phyloP scores from a whole-genome alignment of 1,140 invertebrate species.

The Trachymyrmex septentrionalis region DNA sequence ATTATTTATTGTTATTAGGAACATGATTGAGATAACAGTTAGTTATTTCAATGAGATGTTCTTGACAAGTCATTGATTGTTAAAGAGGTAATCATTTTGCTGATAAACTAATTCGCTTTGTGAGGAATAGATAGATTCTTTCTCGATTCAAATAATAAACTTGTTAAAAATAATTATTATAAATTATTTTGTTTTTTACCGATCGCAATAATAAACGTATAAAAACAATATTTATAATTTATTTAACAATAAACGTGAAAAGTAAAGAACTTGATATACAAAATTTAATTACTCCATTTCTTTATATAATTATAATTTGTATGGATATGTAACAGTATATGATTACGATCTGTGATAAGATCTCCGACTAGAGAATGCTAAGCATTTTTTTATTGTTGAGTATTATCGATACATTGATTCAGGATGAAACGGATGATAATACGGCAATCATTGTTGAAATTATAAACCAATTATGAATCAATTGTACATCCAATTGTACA shows the following conservation, averaged over 20 bases:
- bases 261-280: not conserved
- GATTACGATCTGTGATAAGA: not conserved
- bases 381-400: not conserved
- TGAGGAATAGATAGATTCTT: not conserved
- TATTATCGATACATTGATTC: not conserved
- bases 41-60: not conserved
- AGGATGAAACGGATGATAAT: not conserved
- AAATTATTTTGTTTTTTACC: too few relatives aligned
- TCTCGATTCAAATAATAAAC: not conserved
- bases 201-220: too few relatives aligned
- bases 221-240: too few relatives aligned
- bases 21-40: slow-evolving; percentile 18
- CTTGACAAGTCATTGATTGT: slow-evolving; percentile 43
- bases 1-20: slow-evolving; percentile 32
- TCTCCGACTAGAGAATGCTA: not conserved
- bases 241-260: too few relatives aligned
- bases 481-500: not conserved
- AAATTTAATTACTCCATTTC: not conserved
- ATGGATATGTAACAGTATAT: not conserved
- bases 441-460: not conserved
- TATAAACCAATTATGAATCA: not conserved
- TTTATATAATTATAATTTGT: not conserved
- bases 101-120: slow-evolving; percentile 31
- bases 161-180: too few relatives aligned
- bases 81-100: slow-evolving; percentile 25